Conservation (phyloP, 2,797 vertebrate species). For the Sebastiscus tertius region DNA sequence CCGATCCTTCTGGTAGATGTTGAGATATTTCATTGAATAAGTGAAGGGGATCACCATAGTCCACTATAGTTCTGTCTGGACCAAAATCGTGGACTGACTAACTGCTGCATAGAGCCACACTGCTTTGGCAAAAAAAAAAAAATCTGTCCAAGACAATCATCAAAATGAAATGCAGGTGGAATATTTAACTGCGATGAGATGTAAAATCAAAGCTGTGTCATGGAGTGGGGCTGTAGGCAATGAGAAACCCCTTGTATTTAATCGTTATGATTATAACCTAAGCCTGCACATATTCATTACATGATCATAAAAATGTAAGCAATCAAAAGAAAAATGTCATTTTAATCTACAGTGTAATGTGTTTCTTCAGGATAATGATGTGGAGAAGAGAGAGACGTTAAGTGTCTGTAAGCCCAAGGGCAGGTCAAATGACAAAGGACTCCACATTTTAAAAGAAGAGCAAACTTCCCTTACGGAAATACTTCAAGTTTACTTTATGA, state of each 20-base stretch:
- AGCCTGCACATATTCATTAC: constrained; percentile 27
- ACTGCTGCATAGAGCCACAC: not conserved
- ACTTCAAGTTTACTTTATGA: too few relatives aligned
- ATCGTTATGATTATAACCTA: constrained; percentile 18
- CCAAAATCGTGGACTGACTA: not conserved
- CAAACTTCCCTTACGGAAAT: constrained; percentile 4
- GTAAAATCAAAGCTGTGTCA: constrained; percentile 16
- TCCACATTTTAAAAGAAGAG: constrained; percentile 32
- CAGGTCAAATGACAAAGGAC: constrained; percentile 41
- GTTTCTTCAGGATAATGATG: constrained; percentile 46
- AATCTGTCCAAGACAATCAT: not conserved
- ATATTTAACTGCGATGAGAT: constrained; percentile 29
- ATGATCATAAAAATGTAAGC: constrained; percentile 30
- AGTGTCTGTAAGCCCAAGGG: constrained; percentile 46
- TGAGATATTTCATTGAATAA: not conserved
- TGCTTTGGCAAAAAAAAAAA: too few relatives aligned
- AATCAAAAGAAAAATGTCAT: constrained; percentile 51
- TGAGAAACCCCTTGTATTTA: not conserved
- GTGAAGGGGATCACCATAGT: not conserved
- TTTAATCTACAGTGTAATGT: constrained; percentile 48
- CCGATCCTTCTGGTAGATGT: not conserved
- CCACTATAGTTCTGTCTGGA: not conserved
- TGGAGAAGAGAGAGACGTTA: constrained; percentile 11
- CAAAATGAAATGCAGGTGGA: not conserved
- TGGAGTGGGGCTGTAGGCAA: not conserved